Conservation (phyloP, 2,888 invertebrate species). For the Drosophila sordidula region DNA sequence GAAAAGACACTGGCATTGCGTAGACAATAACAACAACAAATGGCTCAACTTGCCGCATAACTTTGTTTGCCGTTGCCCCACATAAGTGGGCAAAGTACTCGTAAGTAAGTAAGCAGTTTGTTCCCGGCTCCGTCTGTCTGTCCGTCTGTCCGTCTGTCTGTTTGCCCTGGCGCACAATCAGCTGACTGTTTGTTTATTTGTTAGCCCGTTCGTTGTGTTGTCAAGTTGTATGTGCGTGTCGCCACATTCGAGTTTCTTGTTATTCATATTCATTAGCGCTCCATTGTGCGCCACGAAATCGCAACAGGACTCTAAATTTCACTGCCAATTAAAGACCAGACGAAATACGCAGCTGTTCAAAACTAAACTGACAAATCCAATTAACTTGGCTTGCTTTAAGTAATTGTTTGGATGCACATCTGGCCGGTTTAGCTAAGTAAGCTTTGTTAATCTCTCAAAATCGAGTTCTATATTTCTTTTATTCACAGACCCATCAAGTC, state of each 20-base stretch:
- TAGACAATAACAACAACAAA: slow-evolving; percentile 57
- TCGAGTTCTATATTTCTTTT: neutral
- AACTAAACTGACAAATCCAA: slow-evolving; percentile 11
- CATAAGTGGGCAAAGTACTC: slow-evolving; percentile 71
- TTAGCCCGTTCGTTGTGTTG: slow-evolving; percentile 47
- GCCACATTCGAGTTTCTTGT: slow-evolving; percentile 55
- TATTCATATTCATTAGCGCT: slow-evolving; percentile 75
- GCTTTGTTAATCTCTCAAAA: no score
- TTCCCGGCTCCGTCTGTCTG: slow-evolving; percentile 22
- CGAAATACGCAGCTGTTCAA: slow-evolving; percentile 4
- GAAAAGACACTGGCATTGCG: slow-evolving; percentile 62
- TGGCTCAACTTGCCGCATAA: slow-evolving; percentile 72
- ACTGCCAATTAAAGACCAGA: slow-evolving; percentile 45
- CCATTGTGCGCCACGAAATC: slow-evolving; percentile 67
- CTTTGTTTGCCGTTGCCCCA: slow-evolving; percentile 61
- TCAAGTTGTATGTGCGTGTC: slow-evolving; percentile 51
- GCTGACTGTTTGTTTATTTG: slow-evolving; percentile 50
- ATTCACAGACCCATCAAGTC: neutral
- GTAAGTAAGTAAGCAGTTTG: slow-evolving; percentile 66
- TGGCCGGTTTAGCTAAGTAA: no score
- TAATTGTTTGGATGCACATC: neutral
- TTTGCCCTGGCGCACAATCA: slow-evolving; percentile 35
- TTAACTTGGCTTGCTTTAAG: neutral
- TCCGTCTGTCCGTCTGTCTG: slow-evolving; percentile 5
- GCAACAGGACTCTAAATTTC: slow-evolving; percentile 44